phyloP scores from a whole-genome alignment of 1,140 invertebrate genomes.

The Agraylea sexmaculata region DNA sequence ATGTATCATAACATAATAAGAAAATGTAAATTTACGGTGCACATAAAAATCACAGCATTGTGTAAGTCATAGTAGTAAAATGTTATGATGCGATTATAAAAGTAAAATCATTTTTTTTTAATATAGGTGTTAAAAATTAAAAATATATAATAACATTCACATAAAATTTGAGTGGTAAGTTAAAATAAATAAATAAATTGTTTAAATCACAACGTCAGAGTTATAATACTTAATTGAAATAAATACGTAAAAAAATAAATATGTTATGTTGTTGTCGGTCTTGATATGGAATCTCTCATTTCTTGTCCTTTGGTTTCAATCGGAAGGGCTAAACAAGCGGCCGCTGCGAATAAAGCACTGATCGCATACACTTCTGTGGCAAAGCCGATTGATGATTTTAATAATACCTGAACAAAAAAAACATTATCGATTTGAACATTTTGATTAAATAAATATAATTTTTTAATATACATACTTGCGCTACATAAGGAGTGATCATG shows the following conservation, averaged over 20 bases:
- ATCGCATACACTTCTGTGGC: constrained; percentile 63
- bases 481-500: constrained; percentile 86
- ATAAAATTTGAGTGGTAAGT: background rate
- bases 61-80: too few species aligned
- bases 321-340: constrained; percentile 62
- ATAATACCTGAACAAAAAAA: constrained; percentile 42
- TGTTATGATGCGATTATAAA: too few species aligned
- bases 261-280: constrained; percentile 1
- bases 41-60: too few species aligned
- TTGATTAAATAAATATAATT: background rate
- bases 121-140: too few species aligned
- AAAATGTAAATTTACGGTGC: too few species aligned
- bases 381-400: constrained; percentile 56
- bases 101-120: too few species aligned
- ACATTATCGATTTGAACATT: constrained; percentile 2
- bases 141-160: too few species aligned
- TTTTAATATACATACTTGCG: constrained; percentile 53
- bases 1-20: too few species aligned
- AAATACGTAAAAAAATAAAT: background rate
- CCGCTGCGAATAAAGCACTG: constrained; percentile 59
- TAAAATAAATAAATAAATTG: background rate
- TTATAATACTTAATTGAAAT: background rate
- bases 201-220: background rate
- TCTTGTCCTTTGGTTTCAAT: constrained; percentile 68
- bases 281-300: constrained; percentile 42